phyloP scores from a whole-genome alignment of 2,888 invertebrate genomes.

The Proisotoma minuta region DNA sequence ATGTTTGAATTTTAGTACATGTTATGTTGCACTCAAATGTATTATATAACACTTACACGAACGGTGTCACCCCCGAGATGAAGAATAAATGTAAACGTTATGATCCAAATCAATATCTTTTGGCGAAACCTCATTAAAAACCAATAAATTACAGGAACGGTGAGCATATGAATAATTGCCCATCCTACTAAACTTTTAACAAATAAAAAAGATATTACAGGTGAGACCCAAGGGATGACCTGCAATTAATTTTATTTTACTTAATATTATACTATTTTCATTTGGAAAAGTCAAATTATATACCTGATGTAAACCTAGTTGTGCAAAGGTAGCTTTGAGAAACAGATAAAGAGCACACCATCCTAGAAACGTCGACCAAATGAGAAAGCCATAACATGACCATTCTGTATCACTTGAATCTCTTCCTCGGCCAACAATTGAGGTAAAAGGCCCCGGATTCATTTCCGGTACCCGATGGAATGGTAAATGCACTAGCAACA shows the following conservation, averaged over 20 bases:
- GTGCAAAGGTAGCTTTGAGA: constrained; percentile 29
- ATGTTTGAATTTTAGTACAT: background rate
- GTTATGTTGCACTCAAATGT: background rate
- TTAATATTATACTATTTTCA: too few species aligned
- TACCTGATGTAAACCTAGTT: constrained; percentile 24
- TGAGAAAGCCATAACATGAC: constrained; percentile 54
- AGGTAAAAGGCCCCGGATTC: constrained; percentile 56
- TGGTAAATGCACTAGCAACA: background rate
- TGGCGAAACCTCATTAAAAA: constrained; percentile 54
- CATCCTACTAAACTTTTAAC: constrained; percentile 55
- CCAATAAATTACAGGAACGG: constrained; percentile 59
- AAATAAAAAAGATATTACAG: constrained; percentile 54
- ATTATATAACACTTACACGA: background rate
- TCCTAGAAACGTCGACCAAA: too few species aligned
- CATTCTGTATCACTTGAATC: constrained; percentile 70
- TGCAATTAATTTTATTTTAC: too few species aligned
- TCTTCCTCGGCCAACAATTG: constrained; percentile 57
- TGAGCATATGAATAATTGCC: constrained; percentile 55
- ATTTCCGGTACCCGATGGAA: constrained; percentile 49
- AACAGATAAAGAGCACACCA: too few species aligned
- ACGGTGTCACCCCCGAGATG: constrained; percentile 33
- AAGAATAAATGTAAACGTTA: constrained; percentile 55
- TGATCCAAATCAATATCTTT: constrained; percentile 57
- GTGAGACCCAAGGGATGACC: constrained; percentile 25
- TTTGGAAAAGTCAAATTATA: too few species aligned